Evolutionary conservation across 2,113 vertebrate species (phyloP).

Genomic region (Rhizomys pruinosus): DNA sequence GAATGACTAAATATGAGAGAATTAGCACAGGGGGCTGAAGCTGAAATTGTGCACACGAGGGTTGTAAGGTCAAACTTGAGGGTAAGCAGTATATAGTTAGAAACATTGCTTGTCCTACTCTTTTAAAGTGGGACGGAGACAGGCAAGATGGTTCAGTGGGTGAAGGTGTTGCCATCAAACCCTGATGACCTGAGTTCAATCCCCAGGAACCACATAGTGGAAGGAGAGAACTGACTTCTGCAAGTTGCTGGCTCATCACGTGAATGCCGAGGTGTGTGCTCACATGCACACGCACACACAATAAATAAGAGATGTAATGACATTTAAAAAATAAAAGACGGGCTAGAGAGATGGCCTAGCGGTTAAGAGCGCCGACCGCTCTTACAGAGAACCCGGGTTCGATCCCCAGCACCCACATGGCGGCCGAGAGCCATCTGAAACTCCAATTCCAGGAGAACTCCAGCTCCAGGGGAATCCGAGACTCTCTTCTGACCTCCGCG

Average conservation of each 20-base stretch:
- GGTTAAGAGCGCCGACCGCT: no score
- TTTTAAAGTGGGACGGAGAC: not conserved
- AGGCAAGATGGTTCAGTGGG: not conserved
- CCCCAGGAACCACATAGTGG: not conserved
- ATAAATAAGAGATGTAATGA: not conserved
- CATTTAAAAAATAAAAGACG: no score
- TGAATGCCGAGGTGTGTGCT: no score
- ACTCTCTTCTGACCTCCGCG: no score
- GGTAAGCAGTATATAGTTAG: not conserved
- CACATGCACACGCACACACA: not conserved
- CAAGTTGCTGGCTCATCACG: not conserved
- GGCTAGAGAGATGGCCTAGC: no score
- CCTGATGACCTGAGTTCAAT: not conserved
- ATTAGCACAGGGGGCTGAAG: conserved; percentile 5
- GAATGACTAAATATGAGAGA: conserved; percentile 56
- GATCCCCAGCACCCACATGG: no score
- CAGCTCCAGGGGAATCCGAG: no score
- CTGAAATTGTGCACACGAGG: not conserved
- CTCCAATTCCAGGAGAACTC: no score
- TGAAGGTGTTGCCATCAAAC: not conserved
- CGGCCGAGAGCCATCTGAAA: no score
- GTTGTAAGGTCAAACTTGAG: conserved; percentile 44
- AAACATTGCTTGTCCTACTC: not conserved
- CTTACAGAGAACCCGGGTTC: no score
- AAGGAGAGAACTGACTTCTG: not conserved